phyloP scores from a whole-genome alignment of 2,113 vertebrate species.

The Centropus bengalensis region DNA sequence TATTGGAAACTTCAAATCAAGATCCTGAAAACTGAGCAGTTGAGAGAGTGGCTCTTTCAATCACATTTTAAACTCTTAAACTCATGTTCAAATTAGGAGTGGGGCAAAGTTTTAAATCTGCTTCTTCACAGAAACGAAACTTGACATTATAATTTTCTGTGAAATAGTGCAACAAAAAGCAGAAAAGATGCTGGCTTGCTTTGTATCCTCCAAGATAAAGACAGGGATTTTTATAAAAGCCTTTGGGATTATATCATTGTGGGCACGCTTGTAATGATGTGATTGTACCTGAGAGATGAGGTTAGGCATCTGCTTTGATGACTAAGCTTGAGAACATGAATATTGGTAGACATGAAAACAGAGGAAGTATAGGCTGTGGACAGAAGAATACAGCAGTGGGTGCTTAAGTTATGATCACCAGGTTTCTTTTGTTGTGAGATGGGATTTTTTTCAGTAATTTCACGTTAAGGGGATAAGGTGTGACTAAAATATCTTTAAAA shows the following conservation, averaged over 20 bases:
- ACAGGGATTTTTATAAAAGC: not conserved
- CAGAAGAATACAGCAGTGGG: not conserved
- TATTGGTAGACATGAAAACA: not conserved
- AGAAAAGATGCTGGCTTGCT: not conserved
- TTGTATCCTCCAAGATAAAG: not conserved
- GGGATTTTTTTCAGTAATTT: not conserved
- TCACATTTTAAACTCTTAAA: not conserved
- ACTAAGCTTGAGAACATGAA: not conserved
- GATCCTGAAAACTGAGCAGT: not conserved
- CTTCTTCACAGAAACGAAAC: not conserved
- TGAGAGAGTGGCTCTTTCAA: not conserved
- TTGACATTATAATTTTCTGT: not conserved
- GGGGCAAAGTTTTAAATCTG: not conserved
- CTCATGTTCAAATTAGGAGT: not conserved
- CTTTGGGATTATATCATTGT: not conserved
- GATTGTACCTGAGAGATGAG: not conserved
- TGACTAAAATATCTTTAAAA: not conserved
- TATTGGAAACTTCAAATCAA: not conserved
- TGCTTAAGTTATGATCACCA: not conserved
- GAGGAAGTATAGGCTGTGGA: not conserved
- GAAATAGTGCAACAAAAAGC: not conserved
- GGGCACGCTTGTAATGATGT: not conserved
- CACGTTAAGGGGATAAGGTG: not conserved
- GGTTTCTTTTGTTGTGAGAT: not conserved
- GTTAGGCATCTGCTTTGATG: not conserved